A percentile compares a stretch with the other conserved stretches of the same genome.
phyloP scores from a whole-genome alignment of 2,797 vertebrate species.

The Microhierax caerulescens region DNA sequence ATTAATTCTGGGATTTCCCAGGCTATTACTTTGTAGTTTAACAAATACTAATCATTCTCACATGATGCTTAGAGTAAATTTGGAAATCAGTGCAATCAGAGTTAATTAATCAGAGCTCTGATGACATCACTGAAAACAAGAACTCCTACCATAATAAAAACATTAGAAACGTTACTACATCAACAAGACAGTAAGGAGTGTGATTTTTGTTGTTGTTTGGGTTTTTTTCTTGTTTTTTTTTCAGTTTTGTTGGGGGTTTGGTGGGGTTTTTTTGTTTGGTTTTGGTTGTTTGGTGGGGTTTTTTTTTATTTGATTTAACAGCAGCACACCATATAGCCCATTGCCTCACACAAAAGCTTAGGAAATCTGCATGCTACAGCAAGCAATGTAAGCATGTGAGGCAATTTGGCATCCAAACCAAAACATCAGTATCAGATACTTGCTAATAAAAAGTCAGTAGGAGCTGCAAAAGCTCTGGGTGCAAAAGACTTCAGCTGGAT shows the following conservation, averaged over 20 bases:
- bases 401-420: background rate
- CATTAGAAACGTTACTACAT: background rate
- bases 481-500: background rate
- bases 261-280: background rate
- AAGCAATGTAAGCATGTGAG: background rate
- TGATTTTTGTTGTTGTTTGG: too few relatives aligned
- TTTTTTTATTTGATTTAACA: background rate
- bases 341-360: accelerated
- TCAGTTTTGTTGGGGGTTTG: background rate
- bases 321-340: background rate
- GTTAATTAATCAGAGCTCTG: background rate
- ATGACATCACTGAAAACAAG: background rate
- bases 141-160: background rate
- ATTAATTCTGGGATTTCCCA: background rate
- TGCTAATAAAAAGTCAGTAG: background rate
- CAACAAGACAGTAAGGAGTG: accelerated
- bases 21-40: background rate
- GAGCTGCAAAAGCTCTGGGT: background rate
- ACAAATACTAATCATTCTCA: background rate
- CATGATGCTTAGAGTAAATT: background rate
- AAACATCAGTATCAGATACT: background rate
- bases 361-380: background rate
- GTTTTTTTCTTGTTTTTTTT: too few relatives aligned
- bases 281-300: background rate
- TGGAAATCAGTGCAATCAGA: background rate